Conservation (phyloP, 2,113 vertebrate species). For the Scomber scombrus region DNA sequence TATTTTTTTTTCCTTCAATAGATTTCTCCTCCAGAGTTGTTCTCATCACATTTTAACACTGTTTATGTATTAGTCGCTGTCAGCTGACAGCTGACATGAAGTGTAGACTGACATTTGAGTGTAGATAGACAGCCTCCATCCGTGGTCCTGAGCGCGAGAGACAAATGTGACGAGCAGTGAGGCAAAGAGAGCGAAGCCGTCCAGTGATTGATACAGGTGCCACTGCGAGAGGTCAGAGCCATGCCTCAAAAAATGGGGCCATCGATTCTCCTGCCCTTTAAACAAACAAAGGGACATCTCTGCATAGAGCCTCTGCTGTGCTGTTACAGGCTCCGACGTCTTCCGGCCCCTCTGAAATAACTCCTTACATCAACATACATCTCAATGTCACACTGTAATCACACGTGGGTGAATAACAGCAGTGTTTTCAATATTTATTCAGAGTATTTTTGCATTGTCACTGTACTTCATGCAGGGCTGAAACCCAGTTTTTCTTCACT, state of each 20-base stretch:
- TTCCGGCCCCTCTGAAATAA: constrained; percentile 50
- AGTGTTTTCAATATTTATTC: constrained; percentile 4
- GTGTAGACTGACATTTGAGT: constrained; percentile 71
- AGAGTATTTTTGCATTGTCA: constrained; percentile 35
- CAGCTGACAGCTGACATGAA: constrained; percentile 63
- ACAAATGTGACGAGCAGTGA: constrained; percentile 78
- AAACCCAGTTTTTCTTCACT: constrained; percentile 18
- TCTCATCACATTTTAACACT: constrained; percentile 50
- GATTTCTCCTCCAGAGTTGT: constrained; percentile 37
- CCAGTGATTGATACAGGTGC: constrained; percentile 83
- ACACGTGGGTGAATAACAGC: not conserved
- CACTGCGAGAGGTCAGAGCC: constrained; percentile 81
- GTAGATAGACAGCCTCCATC: constrained; percentile 62
- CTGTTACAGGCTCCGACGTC: constrained; percentile 45
- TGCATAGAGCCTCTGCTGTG: constrained; percentile 34
- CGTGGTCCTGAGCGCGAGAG: constrained; percentile 41
- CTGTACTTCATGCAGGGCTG: not conserved
- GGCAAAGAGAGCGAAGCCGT: constrained; percentile 64
- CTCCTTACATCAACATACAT: constrained; percentile 43
- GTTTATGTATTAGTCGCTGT: constrained; percentile 53
- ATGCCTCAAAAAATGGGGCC: constrained; percentile 83
- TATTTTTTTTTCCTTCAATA: constrained; percentile 39
- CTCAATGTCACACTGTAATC: constrained; percentile 25
- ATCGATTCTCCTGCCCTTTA: constrained; percentile 85
- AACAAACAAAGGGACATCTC: constrained; percentile 83